A percentile compares a stretch with the other conserved stretches of the same genome.
These are phyloP conservation scores for Globodera ellingtonae DNA, from an alignment of 1,140 invertebrate genomes.

Conservation along the genomic window DNA sequence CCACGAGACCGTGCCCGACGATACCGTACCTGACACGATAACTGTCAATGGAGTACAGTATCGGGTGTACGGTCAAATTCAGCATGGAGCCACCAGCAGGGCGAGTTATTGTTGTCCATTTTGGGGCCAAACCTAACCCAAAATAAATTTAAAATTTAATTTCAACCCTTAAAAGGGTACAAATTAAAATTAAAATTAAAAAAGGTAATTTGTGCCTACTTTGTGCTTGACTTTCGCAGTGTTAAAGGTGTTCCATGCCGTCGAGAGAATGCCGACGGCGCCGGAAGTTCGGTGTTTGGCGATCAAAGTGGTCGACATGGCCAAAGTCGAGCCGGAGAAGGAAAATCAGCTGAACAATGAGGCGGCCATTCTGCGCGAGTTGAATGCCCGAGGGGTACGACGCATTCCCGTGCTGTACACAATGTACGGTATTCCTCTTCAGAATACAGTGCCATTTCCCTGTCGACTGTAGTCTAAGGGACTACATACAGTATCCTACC, in stretches of 20 bases:
- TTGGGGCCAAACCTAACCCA: too few relatives aligned
- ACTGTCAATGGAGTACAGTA: constrained; percentile 3
- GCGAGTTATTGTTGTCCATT: neutral
- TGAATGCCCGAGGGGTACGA: neutral
- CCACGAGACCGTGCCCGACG: neutral
- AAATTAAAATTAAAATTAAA: too few relatives aligned
- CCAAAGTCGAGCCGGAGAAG: constrained; percentile 11
- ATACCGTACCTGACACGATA: neutral
- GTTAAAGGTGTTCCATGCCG: constrained; percentile 28
- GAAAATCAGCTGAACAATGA: constrained; percentile 24
- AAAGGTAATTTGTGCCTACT: neutral
- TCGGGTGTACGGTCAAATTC: constrained; percentile 18
- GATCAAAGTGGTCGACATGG: constrained; percentile 21
- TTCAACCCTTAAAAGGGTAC: too few relatives aligned
- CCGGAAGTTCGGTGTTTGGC: constrained; percentile 16
- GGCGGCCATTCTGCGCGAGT: constrained; percentile 16
- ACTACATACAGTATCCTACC: too few relatives aligned
- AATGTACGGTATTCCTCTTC: neutral
- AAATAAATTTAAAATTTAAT: too few relatives aligned
- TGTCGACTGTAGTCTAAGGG: too few relatives aligned
- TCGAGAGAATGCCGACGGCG: constrained; percentile 7
- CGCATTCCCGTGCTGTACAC: constrained; percentile 13
- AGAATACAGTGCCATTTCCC: too few relatives aligned
- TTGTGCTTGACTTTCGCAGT: neutral
- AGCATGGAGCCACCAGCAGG: constrained; percentile 29